Conservation (phyloP, 1,140 invertebrate species). For the Heliconius hermathena region DNA sequence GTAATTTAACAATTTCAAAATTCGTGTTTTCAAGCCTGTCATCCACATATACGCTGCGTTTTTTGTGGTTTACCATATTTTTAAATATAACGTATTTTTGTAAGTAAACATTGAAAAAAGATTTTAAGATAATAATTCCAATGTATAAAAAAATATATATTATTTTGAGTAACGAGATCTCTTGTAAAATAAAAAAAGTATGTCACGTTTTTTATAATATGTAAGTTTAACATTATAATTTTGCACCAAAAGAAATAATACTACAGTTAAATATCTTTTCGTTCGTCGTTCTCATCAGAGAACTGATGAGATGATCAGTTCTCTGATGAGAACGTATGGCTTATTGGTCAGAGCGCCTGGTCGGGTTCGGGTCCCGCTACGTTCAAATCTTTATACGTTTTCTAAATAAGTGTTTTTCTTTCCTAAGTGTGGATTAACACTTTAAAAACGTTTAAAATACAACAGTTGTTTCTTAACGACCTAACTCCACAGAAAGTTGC, state of each 20-base stretch:
- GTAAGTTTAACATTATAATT: not conserved
- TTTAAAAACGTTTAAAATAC: no score
- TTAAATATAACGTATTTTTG: not conserved
- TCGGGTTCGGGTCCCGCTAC: no score
- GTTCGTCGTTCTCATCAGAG: no score
- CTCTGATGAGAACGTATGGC: no score
- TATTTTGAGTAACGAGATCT: not conserved
- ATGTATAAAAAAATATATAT: not conserved
- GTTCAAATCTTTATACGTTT: no score
- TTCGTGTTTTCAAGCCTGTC: not conserved
- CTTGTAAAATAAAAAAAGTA: not conserved
- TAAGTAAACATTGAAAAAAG: not conserved
- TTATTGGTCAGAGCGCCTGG: no score
- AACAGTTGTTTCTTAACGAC: not conserved
- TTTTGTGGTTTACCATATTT: conserved; percentile 2
- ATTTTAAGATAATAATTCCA: not conserved
- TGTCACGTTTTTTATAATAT: not conserved
- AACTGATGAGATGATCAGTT: no score
- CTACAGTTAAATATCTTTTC: no score
- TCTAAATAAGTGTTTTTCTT: no score
- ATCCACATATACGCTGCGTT: not conserved
- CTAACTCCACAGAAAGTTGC: conserved; percentile 4
- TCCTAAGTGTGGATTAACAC: no score
- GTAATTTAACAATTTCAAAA: not conserved
- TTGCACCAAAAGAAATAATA: not conserved